phyloP scores from a whole-genome alignment of 1,140 invertebrate genomes.

The Brachystomella parvula region DNA sequence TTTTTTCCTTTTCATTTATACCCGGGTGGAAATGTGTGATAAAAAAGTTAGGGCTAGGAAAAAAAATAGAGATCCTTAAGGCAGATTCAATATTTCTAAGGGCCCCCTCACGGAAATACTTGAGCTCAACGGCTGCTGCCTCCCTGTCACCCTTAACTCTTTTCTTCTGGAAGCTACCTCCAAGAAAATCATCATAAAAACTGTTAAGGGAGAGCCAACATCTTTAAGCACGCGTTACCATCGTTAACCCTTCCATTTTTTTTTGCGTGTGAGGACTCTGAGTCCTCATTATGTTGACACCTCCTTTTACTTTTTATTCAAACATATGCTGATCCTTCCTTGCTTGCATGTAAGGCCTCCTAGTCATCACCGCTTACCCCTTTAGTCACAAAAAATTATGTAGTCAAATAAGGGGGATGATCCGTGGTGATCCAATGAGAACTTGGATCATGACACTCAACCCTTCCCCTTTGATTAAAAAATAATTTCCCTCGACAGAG shows the following conservation, averaged over 20 bases:
- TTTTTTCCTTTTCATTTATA: background rate
- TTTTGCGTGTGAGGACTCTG: background rate
- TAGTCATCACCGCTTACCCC: background rate
- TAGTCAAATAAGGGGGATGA: conserved; percentile 24
- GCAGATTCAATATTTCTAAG: background rate
- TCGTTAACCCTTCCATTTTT: background rate
- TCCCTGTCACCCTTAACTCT: conserved; percentile 10
- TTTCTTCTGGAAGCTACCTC: background rate
- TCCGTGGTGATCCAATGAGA: background rate
- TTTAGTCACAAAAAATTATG: conserved; percentile 28
- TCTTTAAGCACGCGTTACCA: background rate
- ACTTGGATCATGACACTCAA: background rate
- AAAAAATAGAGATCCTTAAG: background rate
- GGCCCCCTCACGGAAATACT: conserved; percentile 4
- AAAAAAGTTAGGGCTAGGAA: background rate
- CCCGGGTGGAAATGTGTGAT: conserved; percentile 4
- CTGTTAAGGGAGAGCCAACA: background rate
- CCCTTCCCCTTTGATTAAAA: conserved; percentile 3
- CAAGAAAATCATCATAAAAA: background rate
- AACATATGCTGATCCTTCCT: background rate
- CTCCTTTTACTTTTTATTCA: conserved; percentile 15
- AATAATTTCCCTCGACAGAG: background rate
- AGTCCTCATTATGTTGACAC: conserved; percentile 28
- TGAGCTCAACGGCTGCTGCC: conserved; percentile 9
- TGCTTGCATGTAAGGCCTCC: background rate